These are phyloP conservation scores for Nothocercus nigrocapillus DNA, from an alignment of 2,113 vertebrate genomes.

Conservation along the genomic window DNA sequence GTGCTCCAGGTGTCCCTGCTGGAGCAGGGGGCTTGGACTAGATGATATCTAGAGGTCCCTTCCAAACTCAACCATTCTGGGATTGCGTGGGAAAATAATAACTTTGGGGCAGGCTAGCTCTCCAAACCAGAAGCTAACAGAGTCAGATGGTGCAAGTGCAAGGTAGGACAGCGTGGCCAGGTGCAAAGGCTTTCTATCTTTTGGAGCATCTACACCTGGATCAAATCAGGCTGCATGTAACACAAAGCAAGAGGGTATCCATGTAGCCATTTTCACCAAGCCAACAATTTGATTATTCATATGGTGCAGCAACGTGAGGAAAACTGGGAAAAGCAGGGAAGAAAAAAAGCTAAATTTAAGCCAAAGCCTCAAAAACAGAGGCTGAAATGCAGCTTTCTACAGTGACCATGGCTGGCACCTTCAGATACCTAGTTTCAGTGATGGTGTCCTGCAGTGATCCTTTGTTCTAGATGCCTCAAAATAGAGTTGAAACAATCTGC, in stretches of 20 bases:
- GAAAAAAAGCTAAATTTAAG: fast-evolving
- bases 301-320: background rate
- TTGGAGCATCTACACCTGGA: background rate
- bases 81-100: background rate
- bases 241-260: fast-evolving
- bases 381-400: background rate
- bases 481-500: background rate
- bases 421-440: no score
- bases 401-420: no score
- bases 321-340: background rate
- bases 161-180: background rate
- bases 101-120: background rate
- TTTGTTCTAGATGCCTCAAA: fast-evolving
- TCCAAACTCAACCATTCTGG: no score
- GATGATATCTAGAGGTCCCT: no score
- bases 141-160: no score
- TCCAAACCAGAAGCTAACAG: background rate
- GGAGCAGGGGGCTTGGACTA: no score
- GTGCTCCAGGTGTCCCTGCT: no score
- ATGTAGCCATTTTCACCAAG: background rate
- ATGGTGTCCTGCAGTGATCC: fast-evolving
- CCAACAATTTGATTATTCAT: background rate
- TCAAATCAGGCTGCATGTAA: background rate
- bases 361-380: background rate
- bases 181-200: background rate